Evolutionary conservation across 2,888 invertebrate genomes (phyloP), one percentile per base, ranked within the genome.

Genomic region (Meganola albula): DNA sequence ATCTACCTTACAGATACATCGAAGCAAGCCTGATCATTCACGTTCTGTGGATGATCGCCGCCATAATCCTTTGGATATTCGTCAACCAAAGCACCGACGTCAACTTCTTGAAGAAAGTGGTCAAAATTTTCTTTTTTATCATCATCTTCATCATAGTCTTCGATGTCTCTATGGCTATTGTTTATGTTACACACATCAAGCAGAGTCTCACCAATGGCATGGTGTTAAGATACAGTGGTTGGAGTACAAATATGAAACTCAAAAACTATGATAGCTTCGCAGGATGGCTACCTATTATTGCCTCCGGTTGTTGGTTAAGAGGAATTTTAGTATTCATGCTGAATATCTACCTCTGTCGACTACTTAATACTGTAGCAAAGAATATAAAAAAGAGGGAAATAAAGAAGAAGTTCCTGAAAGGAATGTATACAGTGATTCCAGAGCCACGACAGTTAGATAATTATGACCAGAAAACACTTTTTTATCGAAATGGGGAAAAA

Each of bases 211-310:
- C 74, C 2, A 74, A 69, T 24, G 69, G 64, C 7, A 82, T 80
- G 80, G 59, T 80, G 0, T 20, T 60, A 2, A 43, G 82, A 16
- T 72, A 82, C 43, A 78, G 78, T 24, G 83, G 83, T 0, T 82
- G 80, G 79, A 61, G 66, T 14, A 61, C 65, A 0, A 63, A 72
- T 18, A 33, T 77, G 8, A 56, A 67, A 7, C 37, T 82, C 0
- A 3, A 50, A 0, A 49, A 53, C 10, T 53, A 63, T 12, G 58
- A 74, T 0, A 63, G 66, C 2, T 84, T 80, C 20, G 80, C 65
- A 1, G 82, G 79, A 0, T 83, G 80, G 76, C 37, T 82, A 0
- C 77, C 82, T 0, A 63, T 84, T 3, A 22, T 42, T 0, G 82
- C 77, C 0, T 58, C 70, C 0, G 31, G 39, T 0, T 62, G 63